Evolutionary conservation across 2,113 vertebrate genomes (phyloP), one percentile per base, ranked within the genome.

Genomic region (Bagarius yarrelli): DNA sequence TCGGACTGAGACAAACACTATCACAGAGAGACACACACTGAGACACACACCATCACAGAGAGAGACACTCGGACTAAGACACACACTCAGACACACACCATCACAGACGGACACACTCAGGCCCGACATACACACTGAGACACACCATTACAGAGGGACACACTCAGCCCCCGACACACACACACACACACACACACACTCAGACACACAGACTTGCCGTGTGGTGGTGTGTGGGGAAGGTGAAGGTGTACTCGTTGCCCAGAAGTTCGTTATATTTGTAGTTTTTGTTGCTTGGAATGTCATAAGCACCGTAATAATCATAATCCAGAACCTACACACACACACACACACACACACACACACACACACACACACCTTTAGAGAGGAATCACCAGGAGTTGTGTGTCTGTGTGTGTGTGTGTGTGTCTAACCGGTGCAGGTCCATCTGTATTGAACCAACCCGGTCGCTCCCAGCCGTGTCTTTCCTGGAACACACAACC

Each of bases 401-500:
- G n/a, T n/a, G n/a, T n/a, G n/a, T n/a, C n/a, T 59, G 52, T 56
- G 64, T 44, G 63, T 64, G 79, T 78, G 74, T 61, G 53, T 30
- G 53, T n/a, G 56, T 53, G 14, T 83, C 95, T 95, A 87, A 99
- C 97, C 9, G 94, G 95, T 59, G 93, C 96, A 0, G 94, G 40
- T 1, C 93, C 93, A 0, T 83, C 19, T 0, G 86, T 93, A 79
- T 81, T 93, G 87, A 99, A 99, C 97, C 97, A 99, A 64, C 98
- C 98, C 0, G 98, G 98, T 81, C 98, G 92, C 88, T 99, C 98
- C 97, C 98, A 99, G 75, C 98, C 96, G 0, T 99, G 97, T 2
- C 97, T 89, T 90, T 99, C 97, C 91, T 99, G 97, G 90, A 96
- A 99, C 52, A 99, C 88, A 0, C 98, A 99, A 87, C 97, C 97